Conservation (phyloP, 2,888 invertebrate genomes). For the Maniola hyperantus region DNA sequence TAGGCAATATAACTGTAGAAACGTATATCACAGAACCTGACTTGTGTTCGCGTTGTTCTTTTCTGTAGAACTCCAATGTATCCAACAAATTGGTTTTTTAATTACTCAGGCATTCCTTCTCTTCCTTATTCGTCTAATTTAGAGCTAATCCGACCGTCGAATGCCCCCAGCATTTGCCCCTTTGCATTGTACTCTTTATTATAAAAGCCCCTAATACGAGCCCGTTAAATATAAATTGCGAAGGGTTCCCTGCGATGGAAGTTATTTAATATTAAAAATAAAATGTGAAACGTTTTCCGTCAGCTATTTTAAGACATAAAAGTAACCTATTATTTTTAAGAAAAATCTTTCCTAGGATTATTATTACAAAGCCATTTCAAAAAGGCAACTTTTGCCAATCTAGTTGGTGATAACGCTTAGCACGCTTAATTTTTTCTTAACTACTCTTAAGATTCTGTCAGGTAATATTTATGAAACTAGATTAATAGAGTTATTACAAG, state of each 20-base stretch:
- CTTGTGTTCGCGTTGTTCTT: constrained; percentile 35
- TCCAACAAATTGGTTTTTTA: constrained; percentile 68
- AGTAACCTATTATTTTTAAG: not conserved
- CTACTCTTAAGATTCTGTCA: not conserved
- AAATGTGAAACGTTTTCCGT: constrained; percentile 21
- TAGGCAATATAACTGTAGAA: constrained; percentile 31
- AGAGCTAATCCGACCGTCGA: constrained; percentile 47
- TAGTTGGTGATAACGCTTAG: too few relatives aligned
- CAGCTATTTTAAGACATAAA: not conserved
- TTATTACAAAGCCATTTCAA: not conserved
- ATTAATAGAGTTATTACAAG: not conserved
- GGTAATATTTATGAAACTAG: not conserved
- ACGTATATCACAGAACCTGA: constrained; percentile 33
- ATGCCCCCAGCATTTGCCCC: constrained; percentile 46
- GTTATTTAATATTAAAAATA: constrained; percentile 39
- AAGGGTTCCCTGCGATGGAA: constrained; percentile 33
- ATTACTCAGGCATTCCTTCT: constrained; percentile 60
- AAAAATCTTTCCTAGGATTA: not conserved
- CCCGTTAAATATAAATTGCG: constrained; percentile 37
- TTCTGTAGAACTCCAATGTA: constrained; percentile 41
- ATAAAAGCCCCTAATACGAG: constrained; percentile 44
- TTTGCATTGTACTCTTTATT: constrained; percentile 47
- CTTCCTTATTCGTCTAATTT: constrained; percentile 59
- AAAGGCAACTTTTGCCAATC: too few relatives aligned
- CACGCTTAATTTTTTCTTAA: too few relatives aligned